These are phyloP conservation scores for Maniola jurtina DNA, from an alignment of 1,140 invertebrate species.

Conservation along the genomic window DNA sequence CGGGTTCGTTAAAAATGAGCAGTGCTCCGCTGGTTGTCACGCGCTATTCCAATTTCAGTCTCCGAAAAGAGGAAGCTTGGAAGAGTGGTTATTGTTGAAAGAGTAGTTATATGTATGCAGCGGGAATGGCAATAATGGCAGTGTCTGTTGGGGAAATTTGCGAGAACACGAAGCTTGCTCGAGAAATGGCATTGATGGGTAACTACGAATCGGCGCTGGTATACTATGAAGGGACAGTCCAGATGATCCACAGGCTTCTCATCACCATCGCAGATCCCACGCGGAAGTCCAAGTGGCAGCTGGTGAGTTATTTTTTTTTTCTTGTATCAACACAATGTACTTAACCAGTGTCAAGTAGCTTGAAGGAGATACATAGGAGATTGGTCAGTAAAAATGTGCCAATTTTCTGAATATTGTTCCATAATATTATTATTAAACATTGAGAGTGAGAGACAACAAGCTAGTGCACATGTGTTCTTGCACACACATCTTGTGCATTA, in stretches of 20 bases:
- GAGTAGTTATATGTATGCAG: conserved; percentile 72
- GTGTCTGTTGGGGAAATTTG: conserved; percentile 92
- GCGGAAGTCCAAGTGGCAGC: conserved; percentile 93
- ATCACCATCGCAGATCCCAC: conserved; percentile 88
- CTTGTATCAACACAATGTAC: too few relatives aligned
- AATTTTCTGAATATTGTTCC: too few relatives aligned
- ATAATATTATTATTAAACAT: too few relatives aligned
- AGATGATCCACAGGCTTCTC: conserved; percentile 92
- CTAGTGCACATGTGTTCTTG: too few relatives aligned
- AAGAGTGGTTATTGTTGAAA: conserved; percentile 25
- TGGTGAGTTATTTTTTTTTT: conserved; percentile 80
- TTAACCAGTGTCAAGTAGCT: too few relatives aligned
- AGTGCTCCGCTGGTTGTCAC: conserved; percentile 59
- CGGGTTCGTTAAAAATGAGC: conserved; percentile 58
- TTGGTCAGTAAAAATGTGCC: too few relatives aligned
- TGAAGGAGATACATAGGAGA: too few relatives aligned
- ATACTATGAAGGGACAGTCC: conserved; percentile 96
- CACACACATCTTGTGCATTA: too few relatives aligned
- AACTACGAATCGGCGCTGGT: conserved; percentile 97
- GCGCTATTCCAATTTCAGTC: conserved; percentile 33
- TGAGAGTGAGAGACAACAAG: too few relatives aligned
- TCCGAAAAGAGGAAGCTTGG: conserved; percentile 21
- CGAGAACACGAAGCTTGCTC: conserved; percentile 94
- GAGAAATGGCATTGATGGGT: conserved; percentile 96
- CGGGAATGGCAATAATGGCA: conserved; percentile 87